A percentile compares a stretch with the other conserved stretches of the same genome.
phyloP scores from a whole-genome alignment of 2,888 invertebrate genomes.

The Hedya salicella region DNA sequence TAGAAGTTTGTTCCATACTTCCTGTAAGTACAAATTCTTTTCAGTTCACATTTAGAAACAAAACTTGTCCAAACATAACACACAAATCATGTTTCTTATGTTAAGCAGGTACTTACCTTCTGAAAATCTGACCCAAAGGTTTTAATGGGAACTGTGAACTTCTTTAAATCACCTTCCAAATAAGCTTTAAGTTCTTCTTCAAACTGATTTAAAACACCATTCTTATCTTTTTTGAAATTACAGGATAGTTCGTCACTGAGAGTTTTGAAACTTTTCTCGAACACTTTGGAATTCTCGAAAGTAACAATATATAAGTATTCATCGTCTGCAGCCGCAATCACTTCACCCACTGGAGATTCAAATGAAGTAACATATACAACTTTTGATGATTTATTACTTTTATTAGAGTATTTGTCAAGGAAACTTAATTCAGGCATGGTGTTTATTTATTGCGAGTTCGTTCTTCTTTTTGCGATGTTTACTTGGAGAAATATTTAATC shows the following conservation, averaged over 20 bases:
- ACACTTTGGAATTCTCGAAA: constrained; percentile 69
- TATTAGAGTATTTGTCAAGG: constrained; percentile 48
- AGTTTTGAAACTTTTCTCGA: constrained; percentile 61
- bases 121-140: constrained; percentile 74
- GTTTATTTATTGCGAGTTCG: no score
- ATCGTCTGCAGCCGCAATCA: constrained; percentile 67
- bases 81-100: background rate
- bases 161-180: constrained; percentile 65
- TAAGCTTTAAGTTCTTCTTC: constrained; percentile 62
- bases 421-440: constrained; percentile 36
- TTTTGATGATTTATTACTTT: constrained; percentile 46
- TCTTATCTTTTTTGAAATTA: constrained; percentile 59
- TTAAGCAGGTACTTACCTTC: constrained; percentile 57
- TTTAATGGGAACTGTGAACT: constrained; percentile 70
- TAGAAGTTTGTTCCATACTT: constrained; percentile 70
- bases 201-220: constrained; percentile 58
- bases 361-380: constrained; percentile 54
- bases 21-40: constrained; percentile 53
- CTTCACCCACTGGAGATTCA: constrained; percentile 65
- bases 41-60: background rate
- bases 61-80: background rate
- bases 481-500: no score
- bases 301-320: constrained; percentile 63
- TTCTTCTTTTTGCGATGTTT: no score
- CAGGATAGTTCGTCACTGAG: constrained; percentile 58